Percentiles rank a stretch among this genome's conserved stretches.
These are phyloP conservation scores for Prosapia bicincta DNA, from an alignment of 2,888 invertebrate genomes.

Conservation along the genomic window DNA sequence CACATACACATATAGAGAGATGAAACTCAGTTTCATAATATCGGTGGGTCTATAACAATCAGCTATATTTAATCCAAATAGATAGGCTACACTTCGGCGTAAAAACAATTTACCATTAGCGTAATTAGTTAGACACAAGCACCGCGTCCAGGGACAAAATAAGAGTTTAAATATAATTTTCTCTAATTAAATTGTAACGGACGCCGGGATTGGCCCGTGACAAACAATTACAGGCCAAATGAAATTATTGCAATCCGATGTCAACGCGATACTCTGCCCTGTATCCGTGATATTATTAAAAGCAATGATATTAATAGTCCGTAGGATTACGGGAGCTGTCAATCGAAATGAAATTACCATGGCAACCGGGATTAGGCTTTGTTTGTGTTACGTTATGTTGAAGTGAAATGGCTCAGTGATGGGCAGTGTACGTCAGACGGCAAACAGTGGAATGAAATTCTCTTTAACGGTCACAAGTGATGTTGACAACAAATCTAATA, in stretches of 20 bases:
- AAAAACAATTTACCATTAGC: neutral
- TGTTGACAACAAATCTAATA: too few relatives aligned
- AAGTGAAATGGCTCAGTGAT: too few relatives aligned
- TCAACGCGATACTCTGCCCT: slow-evolving; percentile 20
- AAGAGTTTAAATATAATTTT: neutral
- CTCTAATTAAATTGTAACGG: neutral
- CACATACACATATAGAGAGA: too few relatives aligned
- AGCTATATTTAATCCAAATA: too few relatives aligned
- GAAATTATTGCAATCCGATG: slow-evolving; percentile 13
- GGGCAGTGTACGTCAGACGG: too few relatives aligned
- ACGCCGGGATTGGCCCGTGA: neutral
- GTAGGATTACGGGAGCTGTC: slow-evolving; percentile 7
- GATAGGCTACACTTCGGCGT: too few relatives aligned
- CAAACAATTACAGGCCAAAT: neutral
- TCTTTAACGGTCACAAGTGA: too few relatives aligned
- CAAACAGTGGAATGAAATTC: too few relatives aligned
- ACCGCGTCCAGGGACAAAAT: neutral
- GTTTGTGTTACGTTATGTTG: too few relatives aligned
- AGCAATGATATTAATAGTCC: slow-evolving; percentile 24
- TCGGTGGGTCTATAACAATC: too few relatives aligned
- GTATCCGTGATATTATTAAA: slow-evolving; percentile 27
- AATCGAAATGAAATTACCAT: neutral
- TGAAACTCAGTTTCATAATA: too few relatives aligned
- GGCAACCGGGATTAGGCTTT: neutral
- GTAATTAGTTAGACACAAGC: neutral